Conservation (phyloP, 2,888 invertebrate genomes). For the Andricus curvator region DNA sequence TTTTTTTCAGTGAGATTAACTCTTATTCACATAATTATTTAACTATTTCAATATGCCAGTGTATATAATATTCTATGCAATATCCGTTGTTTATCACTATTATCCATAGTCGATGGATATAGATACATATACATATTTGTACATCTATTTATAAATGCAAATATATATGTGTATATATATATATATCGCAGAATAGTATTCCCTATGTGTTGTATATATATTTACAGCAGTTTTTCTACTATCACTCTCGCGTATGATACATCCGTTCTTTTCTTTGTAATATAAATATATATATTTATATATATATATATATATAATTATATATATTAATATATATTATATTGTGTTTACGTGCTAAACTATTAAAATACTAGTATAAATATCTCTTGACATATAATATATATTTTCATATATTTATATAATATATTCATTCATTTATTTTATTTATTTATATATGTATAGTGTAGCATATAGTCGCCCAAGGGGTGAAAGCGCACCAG, state of each 20-base stretch:
- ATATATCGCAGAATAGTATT: constrained; percentile 70
- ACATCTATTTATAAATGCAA: constrained; percentile 33
- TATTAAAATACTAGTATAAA: constrained; percentile 78
- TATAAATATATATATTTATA: constrained; percentile 35
- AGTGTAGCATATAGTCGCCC: constrained; percentile 67
- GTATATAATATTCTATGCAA: constrained; percentile 70
- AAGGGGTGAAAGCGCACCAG: constrained; percentile 54
- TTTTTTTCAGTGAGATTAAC: constrained; percentile 62
- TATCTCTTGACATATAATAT: constrained; percentile 74
- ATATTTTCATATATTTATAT: constrained; percentile 57
- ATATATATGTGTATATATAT: constrained; percentile 57
- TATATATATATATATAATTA: constrained; percentile 9
- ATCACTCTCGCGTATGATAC: constrained; percentile 56
- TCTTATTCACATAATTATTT: constrained; percentile 73
- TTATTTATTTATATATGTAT: constrained; percentile 68
- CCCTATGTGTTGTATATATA: constrained; percentile 70
- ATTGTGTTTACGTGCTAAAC: constrained; percentile 70
- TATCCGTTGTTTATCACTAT: constrained; percentile 56
- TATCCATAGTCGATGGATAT: constrained; percentile 33
- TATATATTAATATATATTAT: constrained; percentile 53
- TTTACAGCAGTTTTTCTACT: constrained; percentile 70
- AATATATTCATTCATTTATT: constrained; percentile 43
- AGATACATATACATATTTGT: constrained; percentile 36
- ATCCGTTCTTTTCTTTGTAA: constrained; percentile 48
- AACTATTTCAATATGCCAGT: constrained; percentile 74